A percentile compares a stretch with the other conserved stretches of the same genome.
phyloP scores from a whole-genome alignment of 2,888 invertebrate species.

The Lasioglossum calceatum region DNA sequence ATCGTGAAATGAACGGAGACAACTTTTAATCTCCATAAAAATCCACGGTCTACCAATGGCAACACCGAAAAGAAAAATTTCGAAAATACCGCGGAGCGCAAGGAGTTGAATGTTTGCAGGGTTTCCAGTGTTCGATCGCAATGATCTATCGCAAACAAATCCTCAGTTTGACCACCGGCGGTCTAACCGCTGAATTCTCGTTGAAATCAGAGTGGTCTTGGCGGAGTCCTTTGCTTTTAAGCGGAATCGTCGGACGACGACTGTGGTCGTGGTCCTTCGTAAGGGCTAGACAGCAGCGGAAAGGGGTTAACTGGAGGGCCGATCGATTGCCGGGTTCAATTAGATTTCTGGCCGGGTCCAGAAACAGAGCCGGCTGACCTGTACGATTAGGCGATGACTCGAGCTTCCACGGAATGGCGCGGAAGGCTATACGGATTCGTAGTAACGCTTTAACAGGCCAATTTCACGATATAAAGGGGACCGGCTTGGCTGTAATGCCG shows the following conservation, averaged over 20 bases:
- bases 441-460: constrained; percentile 81
- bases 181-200: background rate
- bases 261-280: background rate
- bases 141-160: too few relatives aligned
- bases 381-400: constrained; percentile 52
- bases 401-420: constrained; percentile 64
- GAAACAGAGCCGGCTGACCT: constrained; percentile 59
- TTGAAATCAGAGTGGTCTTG: background rate
- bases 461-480: constrained; percentile 78
- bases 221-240: background rate
- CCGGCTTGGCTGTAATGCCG: constrained; percentile 60
- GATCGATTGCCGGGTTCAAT: constrained; percentile 53
- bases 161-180: too few relatives aligned
- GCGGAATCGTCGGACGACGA: background rate
- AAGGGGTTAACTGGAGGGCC: constrained; percentile 22
- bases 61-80: too few relatives aligned
- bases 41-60: too few relatives aligned
- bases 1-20: too few relatives aligned
- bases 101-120: too few relatives aligned
- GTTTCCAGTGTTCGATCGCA: too few relatives aligned
- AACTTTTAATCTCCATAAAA: too few relatives aligned
- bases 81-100: too few relatives aligned
- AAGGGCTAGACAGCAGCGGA: background rate
- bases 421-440: constrained; percentile 62
- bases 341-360: constrained; percentile 42